Base-by-base conservation (phyloP, 92 coral and sea anemone species). In the Epizoanthus scotinus region DNA sequence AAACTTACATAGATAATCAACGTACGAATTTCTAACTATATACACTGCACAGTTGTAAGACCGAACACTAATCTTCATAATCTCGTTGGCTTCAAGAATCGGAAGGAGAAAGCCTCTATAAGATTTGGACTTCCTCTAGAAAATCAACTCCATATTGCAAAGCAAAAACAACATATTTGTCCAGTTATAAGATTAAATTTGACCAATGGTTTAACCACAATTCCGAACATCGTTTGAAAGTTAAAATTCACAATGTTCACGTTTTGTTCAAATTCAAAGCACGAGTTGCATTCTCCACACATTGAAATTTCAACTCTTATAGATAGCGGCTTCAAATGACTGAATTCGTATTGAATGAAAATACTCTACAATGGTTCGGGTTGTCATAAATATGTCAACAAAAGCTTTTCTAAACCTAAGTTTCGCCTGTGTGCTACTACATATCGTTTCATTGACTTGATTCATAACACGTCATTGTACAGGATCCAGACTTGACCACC, bases 121-220 rank as follows among this genome's bases (percentile, higher is more conserved):
- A 3, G 81, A 38, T 21, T 14, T 75, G 42, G 59, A 38, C 57
- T 55, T 75, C 55, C 66, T 75, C 21, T 38, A 10, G 27, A 34
- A 58, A 75, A 75, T 58, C 25, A 21, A 40, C 18, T 75, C 63
- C 68, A 75, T 75, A 40, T 31, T 57, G 25, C 58, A 57, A 52
- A 75, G 57, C 53, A 36, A 36, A 75, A 75, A 59, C 68, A 75
- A 12, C 38, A 21, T 75, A 59, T 75, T 75, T 75, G 81, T 59
- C 81, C 63, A 60, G 61, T 58, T 21, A 42, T 59, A 58, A 38
- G 57, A 59, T 59, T 75, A 59, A 75, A 36, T 58, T 74, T 62
- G 49, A 34, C 53, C 24, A 29, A 68, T 63, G 81, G 68, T 75
- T 75, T 28, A 24, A 31, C 57, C 24, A 4, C 17, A 55, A 75